Conservation (phyloP, 2,797 vertebrate genomes). For the Botia kubotai region DNA sequence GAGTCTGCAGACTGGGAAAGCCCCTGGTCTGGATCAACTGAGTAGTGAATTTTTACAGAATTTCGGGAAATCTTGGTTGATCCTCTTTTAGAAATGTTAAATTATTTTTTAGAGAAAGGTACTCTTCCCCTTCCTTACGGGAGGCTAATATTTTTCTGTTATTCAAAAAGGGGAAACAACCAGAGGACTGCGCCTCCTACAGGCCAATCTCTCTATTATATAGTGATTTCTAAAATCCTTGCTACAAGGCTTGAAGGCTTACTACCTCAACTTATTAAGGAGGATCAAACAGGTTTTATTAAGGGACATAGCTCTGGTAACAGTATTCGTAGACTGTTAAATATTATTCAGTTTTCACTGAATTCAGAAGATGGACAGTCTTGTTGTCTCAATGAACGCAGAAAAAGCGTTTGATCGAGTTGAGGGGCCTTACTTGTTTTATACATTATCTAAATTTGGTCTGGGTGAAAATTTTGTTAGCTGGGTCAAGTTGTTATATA, state of each 20-base stretch:
- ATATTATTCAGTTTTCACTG: conserved; percentile 7
- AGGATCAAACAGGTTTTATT: conserved; percentile 19
- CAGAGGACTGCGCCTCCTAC: neutral
- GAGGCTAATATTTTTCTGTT: neutral
- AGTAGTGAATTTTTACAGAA: neutral
- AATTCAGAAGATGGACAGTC: neutral
- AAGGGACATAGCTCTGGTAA: conserved; percentile 1
- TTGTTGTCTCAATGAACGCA: neutral
- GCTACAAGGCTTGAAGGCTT: neutral
- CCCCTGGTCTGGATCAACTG: neutral
- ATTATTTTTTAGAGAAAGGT: conserved; percentile 22
- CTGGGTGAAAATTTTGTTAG: conserved; percentile 9
- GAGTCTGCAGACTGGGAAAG: neutral
- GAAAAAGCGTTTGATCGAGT: conserved; percentile 16
- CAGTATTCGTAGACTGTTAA: neutral
- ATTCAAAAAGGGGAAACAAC: neutral
- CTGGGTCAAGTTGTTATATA: conserved; percentile 23
- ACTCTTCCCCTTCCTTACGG: neutral
- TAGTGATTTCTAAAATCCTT: neutral
- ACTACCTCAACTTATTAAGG: conserved; percentile 1
- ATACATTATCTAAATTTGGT: neutral
- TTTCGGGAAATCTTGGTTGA: neutral
- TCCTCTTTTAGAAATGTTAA: neutral
- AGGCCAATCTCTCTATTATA: neutral
- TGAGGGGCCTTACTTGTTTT: conserved; percentile 17